These are phyloP conservation scores for Delichon dasypus DNA, from an alignment of 2,797 vertebrate genomes.

Conservation along the genomic window DNA sequence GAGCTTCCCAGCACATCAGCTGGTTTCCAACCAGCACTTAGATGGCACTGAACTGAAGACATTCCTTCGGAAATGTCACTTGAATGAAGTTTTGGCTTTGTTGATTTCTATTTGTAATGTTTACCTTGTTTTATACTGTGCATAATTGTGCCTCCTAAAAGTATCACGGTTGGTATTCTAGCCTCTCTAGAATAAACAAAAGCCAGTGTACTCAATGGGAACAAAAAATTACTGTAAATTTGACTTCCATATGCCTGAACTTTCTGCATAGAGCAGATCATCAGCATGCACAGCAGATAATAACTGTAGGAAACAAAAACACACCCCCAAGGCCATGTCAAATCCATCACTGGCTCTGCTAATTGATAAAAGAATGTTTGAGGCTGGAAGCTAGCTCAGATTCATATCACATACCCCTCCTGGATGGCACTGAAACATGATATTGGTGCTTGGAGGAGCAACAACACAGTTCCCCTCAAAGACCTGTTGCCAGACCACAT, in stretches of 20 bases:
- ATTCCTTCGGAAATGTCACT: neutral
- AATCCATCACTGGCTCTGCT: conserved; percentile 11
- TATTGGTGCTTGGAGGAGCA: neutral
- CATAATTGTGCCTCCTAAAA: neutral
- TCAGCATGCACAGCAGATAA: neutral
- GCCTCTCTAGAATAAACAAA: neutral
- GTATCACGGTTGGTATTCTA: neutral
- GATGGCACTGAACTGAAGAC: neutral
- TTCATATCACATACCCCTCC: neutral
- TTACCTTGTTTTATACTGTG: neutral
- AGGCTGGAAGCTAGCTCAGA: neutral
- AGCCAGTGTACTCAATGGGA: neutral
- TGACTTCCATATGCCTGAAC: neutral
- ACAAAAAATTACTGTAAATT: neutral
- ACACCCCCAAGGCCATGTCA: neutral
- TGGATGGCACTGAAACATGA: neutral
- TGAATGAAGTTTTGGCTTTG: neutral
- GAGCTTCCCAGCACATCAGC: neutral
- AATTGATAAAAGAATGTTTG: conserved; percentile 14
- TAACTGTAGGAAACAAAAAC: neutral
- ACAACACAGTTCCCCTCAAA: neutral
- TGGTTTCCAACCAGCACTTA: neutral
- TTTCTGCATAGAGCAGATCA: neutral
- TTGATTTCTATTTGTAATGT: neutral
- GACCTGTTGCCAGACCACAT: conserved; percentile 41